Conservation (phyloP, 1,140 invertebrate genomes). For the Drosophila repleta region DNA sequence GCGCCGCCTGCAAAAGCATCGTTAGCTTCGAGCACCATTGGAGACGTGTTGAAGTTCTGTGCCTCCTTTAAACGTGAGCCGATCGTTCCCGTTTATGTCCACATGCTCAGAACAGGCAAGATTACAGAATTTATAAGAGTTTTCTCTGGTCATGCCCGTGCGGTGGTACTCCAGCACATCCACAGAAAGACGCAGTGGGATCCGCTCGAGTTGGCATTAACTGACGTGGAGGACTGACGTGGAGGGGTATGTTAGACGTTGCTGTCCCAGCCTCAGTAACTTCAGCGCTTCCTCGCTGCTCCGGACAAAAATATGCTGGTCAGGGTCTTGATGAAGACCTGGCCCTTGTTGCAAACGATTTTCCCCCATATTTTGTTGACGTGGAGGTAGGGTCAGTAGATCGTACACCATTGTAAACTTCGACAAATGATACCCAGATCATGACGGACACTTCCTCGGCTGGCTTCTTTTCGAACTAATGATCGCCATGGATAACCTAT, state of each 20-base stretch:
- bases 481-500: conserved; percentile 83
- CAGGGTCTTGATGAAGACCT: too few species aligned
- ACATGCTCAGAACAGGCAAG: conserved; percentile 95
- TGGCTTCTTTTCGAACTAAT: conserved; percentile 52
- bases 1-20: conserved; percentile 86
- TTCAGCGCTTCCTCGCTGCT: too few species aligned
- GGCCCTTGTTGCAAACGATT: too few species aligned
- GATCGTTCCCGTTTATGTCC: conserved; percentile 92
- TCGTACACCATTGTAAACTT: too few species aligned
- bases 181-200: conserved; percentile 95
- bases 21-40: conserved; percentile 94
- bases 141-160: conserved; percentile 80
- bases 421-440: too few species aligned
- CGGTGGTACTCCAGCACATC: conserved; percentile 87
- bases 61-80: conserved; percentile 94
- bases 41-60: conserved; percentile 94
- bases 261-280: conserved; percentile 86
- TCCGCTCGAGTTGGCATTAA: too few species aligned
- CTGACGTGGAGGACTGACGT: conserved; percentile 93
- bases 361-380: too few species aligned
- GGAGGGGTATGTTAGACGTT: conserved; percentile 92
- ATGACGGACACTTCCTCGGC: conserved; percentile 82
- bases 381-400: too few species aligned
- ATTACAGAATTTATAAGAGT: conserved; percentile 91
- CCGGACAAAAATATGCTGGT: too few species aligned